Conservation (phyloP, 1,140 invertebrate species). For the Archegozetes longisetosus region DNA sequence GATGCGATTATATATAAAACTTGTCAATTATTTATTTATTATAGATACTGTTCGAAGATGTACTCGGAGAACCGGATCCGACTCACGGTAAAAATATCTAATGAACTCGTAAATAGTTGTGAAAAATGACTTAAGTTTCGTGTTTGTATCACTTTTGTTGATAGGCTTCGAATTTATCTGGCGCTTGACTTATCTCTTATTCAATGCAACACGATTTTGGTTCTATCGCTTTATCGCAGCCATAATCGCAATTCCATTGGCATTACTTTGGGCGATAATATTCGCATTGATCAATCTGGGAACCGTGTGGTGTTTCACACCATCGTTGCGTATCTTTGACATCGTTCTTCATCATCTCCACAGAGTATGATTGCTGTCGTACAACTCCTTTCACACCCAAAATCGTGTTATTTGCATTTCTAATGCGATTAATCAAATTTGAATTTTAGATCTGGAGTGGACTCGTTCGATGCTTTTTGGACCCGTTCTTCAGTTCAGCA, state of each 20-base stretch:
- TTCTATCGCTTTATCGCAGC: slow-evolving; percentile 30
- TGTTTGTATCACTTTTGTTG: too few relatives aligned
- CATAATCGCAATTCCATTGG: slow-evolving; percentile 28
- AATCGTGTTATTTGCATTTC: background rate
- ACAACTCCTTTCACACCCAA: background rate
- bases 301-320: slow-evolving; percentile 31
- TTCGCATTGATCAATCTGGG: slow-evolving; percentile 30
- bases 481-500: slow-evolving; percentile 18
- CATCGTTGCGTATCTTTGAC: slow-evolving; percentile 25
- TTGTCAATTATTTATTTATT: slow-evolving; percentile 9
- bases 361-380: slow-evolving; percentile 20
- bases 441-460: slow-evolving; percentile 19
- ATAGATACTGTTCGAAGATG: slow-evolving; percentile 33
- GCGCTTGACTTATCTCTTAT: slow-evolving; percentile 30
- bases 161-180: slow-evolving; percentile 32
- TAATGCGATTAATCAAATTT: background rate
- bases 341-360: slow-evolving; percentile 22
- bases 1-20: background rate
- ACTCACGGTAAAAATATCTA: slow-evolving; percentile 23
- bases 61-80: slow-evolving; percentile 36
- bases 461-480: slow-evolving; percentile 17
- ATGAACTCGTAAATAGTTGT: background rate
- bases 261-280: slow-evolving; percentile 32
- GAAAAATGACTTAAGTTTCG: background rate
- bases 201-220: slow-evolving; percentile 30